phyloP scores from a whole-genome alignment of 2,888 invertebrate species.

The Acanthosepion pharaonis region DNA sequence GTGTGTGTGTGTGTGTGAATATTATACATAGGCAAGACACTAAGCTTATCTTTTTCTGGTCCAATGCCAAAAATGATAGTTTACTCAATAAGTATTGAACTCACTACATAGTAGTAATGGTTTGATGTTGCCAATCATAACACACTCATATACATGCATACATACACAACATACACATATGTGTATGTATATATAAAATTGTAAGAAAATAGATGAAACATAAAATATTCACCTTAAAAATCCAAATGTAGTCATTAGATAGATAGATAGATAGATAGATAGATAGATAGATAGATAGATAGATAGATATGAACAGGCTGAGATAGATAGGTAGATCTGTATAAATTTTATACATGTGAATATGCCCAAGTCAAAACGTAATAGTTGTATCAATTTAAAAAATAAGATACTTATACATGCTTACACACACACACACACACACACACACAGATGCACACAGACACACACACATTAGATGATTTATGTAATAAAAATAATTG shows the following conservation, averaged over 20 bases:
- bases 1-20: too few relatives aligned
- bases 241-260: background rate
- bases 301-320: too few relatives aligned
- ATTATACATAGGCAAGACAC: too few relatives aligned
- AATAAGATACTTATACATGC: background rate
- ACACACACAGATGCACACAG: background rate
- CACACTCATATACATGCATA: background rate
- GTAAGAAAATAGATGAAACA: background rate
- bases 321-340: too few relatives aligned
- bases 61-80: too few relatives aligned
- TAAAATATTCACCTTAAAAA: background rate
- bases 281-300: too few relatives aligned
- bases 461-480: background rate
- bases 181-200: background rate
- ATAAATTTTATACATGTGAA: background rate
- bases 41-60: too few relatives aligned
- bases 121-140: background rate
- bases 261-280: background rate
- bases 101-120: too few relatives aligned
- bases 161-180: background rate
- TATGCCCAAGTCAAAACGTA: background rate
- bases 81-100: too few relatives aligned
- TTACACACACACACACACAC: background rate
- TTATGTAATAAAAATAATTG: background rate
- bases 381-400: background rate